These are phyloP conservation scores for Dilophus febrilis DNA, from an alignment of 2,888 invertebrate species.

Conservation along the genomic window DNA sequence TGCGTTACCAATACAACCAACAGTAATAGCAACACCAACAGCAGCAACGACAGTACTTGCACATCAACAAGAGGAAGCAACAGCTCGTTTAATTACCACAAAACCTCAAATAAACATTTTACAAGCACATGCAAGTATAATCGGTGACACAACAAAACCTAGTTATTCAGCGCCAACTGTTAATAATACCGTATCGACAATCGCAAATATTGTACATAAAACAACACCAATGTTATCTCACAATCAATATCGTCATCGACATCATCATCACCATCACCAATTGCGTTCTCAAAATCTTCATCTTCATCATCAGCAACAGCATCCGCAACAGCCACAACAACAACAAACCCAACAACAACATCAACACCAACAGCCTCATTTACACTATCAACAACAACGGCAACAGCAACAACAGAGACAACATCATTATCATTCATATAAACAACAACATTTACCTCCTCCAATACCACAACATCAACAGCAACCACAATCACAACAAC, in stretches of 20 bases:
- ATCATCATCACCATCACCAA: too few relatives aligned
- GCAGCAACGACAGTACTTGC: constrained; percentile 24
- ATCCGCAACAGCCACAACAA: background rate
- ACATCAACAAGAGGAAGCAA: constrained; percentile 44
- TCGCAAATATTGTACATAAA: too few relatives aligned
- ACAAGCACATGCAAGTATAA: constrained; percentile 56
- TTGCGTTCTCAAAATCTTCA: too few relatives aligned
- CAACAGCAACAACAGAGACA: too few relatives aligned
- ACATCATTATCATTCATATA: too few relatives aligned
- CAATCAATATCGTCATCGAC: too few relatives aligned
- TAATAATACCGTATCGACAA: constrained; percentile 10
- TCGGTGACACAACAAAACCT: constrained; percentile 43
- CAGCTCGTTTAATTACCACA: constrained; percentile 60
- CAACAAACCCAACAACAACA: constrained; percentile 1
- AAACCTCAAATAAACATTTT: constrained; percentile 59
- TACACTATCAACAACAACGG: too few relatives aligned
- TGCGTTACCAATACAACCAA: background rate
- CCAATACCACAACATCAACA: too few relatives aligned
- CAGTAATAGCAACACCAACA: constrained; percentile 20
- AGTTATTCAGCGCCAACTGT: constrained; percentile 35
- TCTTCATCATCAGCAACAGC: too few relatives aligned
- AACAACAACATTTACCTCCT: too few relatives aligned
- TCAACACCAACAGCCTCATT: constrained; percentile 3
- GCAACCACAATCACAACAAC: background rate
- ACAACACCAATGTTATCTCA: background rate